Base-by-base conservation (phyloP, 64 coral and sea anemone species). In the Montipora efflorescens region DNA sequence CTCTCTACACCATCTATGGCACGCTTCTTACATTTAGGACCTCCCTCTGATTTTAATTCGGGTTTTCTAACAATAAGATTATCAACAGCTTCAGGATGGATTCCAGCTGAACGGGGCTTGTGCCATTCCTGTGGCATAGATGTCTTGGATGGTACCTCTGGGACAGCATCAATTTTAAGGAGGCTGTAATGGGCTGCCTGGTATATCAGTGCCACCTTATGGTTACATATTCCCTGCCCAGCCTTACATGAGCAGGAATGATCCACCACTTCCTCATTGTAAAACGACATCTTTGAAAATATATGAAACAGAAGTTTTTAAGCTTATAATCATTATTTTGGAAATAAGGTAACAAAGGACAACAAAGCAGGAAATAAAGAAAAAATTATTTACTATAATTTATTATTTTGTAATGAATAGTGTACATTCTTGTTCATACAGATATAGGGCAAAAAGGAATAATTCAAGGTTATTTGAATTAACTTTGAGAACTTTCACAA, bases 61-160 rank as follows among this genome's bases (percentile, higher is more conserved):
- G 90, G 90, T 15, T 55, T 13, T 46, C 70, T 84, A 46, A 78
- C 55, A 77, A 84, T 84, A 19, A 69, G 50, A 92, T 8, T 58
- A 36, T 92, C 80, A 75, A 78, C 52, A 18, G 61, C 61, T 69
- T 75, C 75, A 21, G 84, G 83, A 6, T 25, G 44, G 28, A 94
- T 87, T 3, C 77, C 92, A 88, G 62, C 75, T 57, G 67, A 50
- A 47, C 92, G 21, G 47, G 92, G 84, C 43, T 94, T 94, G 61
- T 94, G 92, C 84, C 76, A 88, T 78, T 89, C 85, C 77, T 93
- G 76, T 48, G 92, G 92, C n/a, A 87, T 74, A 62, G 84, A 93
- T 45, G 84, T 93, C 75, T 93, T 94, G 12, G 85, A 88, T 67
- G 84, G 84, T 45, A 94, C n/a, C 22, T 79, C 92, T 51, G 85